Base-by-base conservation (phyloP, 2,888 invertebrate species). In the Branchipolynoe longqiensis region DNA sequence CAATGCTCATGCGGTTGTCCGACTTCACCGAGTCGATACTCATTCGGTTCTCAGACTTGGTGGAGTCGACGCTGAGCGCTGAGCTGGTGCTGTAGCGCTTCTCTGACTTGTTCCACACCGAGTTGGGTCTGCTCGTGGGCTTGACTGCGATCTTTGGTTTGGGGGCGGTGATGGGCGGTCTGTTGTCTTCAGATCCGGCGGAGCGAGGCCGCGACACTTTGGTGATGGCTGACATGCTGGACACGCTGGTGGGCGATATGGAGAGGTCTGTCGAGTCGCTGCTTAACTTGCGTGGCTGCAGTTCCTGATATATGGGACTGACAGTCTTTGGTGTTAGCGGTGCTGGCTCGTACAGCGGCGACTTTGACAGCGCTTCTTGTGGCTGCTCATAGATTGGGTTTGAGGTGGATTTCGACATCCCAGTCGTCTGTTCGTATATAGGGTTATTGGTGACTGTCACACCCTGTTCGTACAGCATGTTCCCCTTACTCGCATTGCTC, bases 21-120 rank as follows among this genome's bases (percentile, higher is more conserved):
- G 78, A 78, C 28, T 78, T 78, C 1, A 78, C 14, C 25, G 78
- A 78, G 48, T 78, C 78, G 22, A 78, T 54, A 25, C 78, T 78
- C 78, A 78, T 78, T 48, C 78, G 4, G 48, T 78, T 78, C 18
- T 78, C 78, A 12, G 78, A 78, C 25, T 28, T 22, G 28, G 18
- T 48, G 3, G 78, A 78, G 48, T 78, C 78, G 14, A 25, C 33
- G 48, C 78, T 78, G 12, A 78, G 48, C 1, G 78, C 78, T 2
- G 78, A 78, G 22, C 78, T 78, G 3, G 78, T 78, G 78, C 78
- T 78, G 48, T 78, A 78, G 48, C 78, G 78, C 54, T 78, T 78
- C 78, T 78, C 78, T 8, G 78, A 28, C 25, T 54, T 78, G 31
- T 25, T 54, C 78, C 78, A 78, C 25, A 78, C 78, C 4, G 78